Percentiles rank a stretch among this genome's conserved stretches.
Evolutionary conservation across 2,797 vertebrate genomes (phyloP).

Genomic region (Pygocentrus nattereri): DNA sequence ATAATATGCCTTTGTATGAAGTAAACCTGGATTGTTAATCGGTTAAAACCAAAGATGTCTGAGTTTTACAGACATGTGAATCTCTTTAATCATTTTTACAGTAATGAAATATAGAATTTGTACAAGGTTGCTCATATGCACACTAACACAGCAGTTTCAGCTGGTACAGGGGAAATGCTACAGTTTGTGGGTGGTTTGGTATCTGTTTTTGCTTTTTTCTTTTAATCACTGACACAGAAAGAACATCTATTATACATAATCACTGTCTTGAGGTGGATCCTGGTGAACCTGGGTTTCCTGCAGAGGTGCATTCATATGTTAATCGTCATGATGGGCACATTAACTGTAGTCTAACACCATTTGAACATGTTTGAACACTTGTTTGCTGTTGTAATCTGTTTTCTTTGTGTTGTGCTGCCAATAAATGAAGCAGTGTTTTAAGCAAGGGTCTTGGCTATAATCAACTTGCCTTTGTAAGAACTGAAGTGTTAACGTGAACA

Average conservation of each 20-base stretch:
- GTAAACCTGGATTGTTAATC: too few relatives aligned
- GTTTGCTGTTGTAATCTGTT: neutral
- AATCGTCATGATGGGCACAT: conserved; percentile 22
- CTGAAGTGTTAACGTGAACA: neutral
- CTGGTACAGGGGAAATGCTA: neutral
- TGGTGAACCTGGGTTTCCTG: conserved; percentile 35
- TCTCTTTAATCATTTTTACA: neutral
- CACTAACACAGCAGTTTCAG: neutral
- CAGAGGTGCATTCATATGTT: conserved; percentile 35
- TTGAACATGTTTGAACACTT: neutral
- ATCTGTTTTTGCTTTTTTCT: neutral
- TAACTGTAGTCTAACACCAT: conserved; percentile 33
- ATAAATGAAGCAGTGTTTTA: neutral
- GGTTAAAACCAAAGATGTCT: neutral
- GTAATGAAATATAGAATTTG: neutral
- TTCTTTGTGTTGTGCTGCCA: neutral
- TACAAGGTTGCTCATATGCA: neutral
- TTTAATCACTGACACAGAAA: conserved; percentile 3
- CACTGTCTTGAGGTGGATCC: neutral
- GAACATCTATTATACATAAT: conserved; percentile 9
- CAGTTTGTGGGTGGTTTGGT: neutral
- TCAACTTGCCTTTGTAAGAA: neutral
- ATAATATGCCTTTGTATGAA: too few relatives aligned
- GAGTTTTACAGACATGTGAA: conserved; percentile 6
- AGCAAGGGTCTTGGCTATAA: neutral